These are phyloP conservation scores for Hemitrygon akajei DNA, from an alignment of 2,797 vertebrate genomes.

Conservation along the genomic window DNA sequence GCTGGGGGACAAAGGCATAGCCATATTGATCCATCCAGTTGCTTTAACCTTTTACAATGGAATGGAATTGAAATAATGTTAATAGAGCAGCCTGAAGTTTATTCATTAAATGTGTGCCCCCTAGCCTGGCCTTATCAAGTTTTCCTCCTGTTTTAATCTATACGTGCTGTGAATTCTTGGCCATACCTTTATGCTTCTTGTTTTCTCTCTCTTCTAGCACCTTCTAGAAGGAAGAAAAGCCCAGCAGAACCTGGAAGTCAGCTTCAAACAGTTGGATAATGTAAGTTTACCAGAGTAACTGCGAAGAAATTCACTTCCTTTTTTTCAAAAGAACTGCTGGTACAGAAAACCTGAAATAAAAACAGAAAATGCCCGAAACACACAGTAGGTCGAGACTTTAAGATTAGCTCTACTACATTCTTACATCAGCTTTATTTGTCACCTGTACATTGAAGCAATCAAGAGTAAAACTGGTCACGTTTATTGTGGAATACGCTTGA, in stretches of 20 bases:
- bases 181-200: neutral
- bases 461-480: neutral
- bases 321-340: too few species aligned
- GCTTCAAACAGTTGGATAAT: slow-evolving; percentile 77
- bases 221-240: slow-evolving; percentile 75
- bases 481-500: too few species aligned
- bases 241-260: slow-evolving; percentile 76
- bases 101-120: neutral
- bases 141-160: neutral
- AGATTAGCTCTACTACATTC: too few species aligned
- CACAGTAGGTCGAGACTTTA: too few species aligned
- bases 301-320: neutral
- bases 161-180: neutral
- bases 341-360: too few species aligned
- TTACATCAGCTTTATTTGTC: too few species aligned
- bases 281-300: slow-evolving; percentile 58
- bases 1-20: neutral
- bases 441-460: too few species aligned
- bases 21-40: neutral
- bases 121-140: neutral
- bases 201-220: slow-evolving; percentile 57
- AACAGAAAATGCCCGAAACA: too few species aligned
- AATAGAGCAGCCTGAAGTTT: neutral
- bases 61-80: neutral
- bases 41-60: neutral